Percentiles rank a stretch among this genome's conserved stretches.
phyloP scores from a whole-genome alignment of 2,797 vertebrate species.

The Notoglanidium macrostoma region DNA sequence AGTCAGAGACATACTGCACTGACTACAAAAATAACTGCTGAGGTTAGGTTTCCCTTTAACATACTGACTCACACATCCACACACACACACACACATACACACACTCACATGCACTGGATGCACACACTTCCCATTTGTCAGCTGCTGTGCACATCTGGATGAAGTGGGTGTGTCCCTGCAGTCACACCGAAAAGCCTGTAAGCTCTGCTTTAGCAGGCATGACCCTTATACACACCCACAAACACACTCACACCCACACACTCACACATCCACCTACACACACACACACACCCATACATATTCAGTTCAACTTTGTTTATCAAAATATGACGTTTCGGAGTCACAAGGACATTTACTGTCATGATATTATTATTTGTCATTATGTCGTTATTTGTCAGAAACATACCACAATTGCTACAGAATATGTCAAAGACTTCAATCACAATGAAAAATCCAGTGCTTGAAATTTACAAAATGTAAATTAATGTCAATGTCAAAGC shows the following conservation, averaged over 20 bases:
- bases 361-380: too few species aligned
- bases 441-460: background rate
- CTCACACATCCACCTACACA: background rate
- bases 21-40: conserved; percentile 24
- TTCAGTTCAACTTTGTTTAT: background rate
- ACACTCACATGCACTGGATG: conserved; percentile 11
- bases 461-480: background rate
- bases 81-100: conserved; percentile 10
- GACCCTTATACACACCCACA: background rate
- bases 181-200: conserved; percentile 18
- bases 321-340: background rate
- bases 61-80: conserved; percentile 10
- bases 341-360: background rate
- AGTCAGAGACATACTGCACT: conserved; percentile 17
- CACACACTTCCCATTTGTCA: conserved; percentile 24
- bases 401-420: background rate
- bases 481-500: background rate
- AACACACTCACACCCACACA: background rate
- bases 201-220: background rate
- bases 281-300: background rate
- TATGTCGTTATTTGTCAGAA: background rate
- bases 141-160: conserved; percentile 9
- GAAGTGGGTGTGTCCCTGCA: conserved; percentile 16
- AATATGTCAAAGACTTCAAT: background rate
- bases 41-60: conserved; percentile 15